Conservation (phyloP, 2,113 vertebrate species). For the Megatriorchis doriae region DNA sequence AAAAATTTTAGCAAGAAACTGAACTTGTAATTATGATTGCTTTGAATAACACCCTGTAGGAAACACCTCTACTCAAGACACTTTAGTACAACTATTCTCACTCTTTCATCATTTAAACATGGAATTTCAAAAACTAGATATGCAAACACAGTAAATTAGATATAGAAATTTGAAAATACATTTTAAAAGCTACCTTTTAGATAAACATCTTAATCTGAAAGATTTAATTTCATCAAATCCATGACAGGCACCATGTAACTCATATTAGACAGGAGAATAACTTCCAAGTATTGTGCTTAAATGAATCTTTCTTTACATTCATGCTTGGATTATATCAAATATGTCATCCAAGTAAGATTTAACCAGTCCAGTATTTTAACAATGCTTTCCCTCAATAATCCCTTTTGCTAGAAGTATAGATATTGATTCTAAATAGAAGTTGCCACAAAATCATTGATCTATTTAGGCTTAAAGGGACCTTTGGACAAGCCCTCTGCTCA, state of each 20-base stretch:
- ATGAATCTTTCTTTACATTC: not conserved
- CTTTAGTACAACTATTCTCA: not conserved
- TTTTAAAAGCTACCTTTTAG: not conserved
- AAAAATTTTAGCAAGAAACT: not conserved
- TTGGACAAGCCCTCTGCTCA: not conserved
- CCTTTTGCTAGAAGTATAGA: not conserved
- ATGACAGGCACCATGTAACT: not conserved
- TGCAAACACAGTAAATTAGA: not conserved
- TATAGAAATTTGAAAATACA: not conserved
- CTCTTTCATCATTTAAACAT: not conserved
- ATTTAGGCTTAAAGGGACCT: not conserved
- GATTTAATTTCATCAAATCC: not conserved
- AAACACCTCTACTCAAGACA: not conserved
- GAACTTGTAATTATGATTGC: not conserved
- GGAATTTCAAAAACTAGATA: not conserved
- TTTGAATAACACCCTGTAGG: not conserved
- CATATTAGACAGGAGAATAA: not conserved
- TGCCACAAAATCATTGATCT: not conserved
- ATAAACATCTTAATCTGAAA: not conserved
- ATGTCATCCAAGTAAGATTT: not conserved
- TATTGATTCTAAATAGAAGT: not conserved
- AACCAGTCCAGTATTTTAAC: not conserved
- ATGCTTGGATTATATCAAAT: not conserved
- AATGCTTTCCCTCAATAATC: not conserved
- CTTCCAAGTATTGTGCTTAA: not conserved